Evolutionary conservation across 2,888 invertebrate species (phyloP).

Genomic region (Rotaria magnacalcarata): DNA sequence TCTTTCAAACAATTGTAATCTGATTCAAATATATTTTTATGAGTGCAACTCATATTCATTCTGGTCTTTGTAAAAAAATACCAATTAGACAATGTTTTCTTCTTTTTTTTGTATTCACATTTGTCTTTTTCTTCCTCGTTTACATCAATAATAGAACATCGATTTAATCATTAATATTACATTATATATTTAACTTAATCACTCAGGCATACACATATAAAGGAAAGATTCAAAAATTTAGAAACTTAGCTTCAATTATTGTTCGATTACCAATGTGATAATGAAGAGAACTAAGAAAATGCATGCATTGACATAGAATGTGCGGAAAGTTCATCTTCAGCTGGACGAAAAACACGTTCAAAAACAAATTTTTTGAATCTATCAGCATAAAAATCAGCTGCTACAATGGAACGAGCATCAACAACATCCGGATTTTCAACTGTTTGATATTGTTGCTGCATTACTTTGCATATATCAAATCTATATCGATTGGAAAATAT

Average conservation of each 20-base stretch:
- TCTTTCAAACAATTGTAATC: not conserved
- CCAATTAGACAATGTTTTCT: not conserved
- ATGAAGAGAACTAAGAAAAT: not conserved
- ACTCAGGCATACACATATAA: no score
- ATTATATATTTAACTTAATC: no score
- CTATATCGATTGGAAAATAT: not conserved
- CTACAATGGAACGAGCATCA: not conserved
- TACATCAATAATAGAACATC: no score
- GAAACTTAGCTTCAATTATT: no score
- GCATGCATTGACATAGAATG: not conserved
- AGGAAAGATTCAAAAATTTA: no score
- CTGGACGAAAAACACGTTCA: constrained; percentile 9
- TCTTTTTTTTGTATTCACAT: not conserved
- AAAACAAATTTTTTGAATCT: constrained; percentile 25
- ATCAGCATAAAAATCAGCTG: constrained; percentile 22
- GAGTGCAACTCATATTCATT: not conserved
- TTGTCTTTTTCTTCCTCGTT: no score
- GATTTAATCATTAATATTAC: no score
- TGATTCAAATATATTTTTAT: not conserved
- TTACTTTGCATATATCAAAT: constrained; percentile 17
- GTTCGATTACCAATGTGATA: no score
- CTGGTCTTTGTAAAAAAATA: not conserved
- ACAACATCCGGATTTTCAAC: not conserved
- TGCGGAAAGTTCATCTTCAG: not conserved
- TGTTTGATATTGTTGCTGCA: constrained; percentile 15